phyloP scores from a whole-genome alignment of 2,888 invertebrate genomes.

The Agelastica alni region DNA sequence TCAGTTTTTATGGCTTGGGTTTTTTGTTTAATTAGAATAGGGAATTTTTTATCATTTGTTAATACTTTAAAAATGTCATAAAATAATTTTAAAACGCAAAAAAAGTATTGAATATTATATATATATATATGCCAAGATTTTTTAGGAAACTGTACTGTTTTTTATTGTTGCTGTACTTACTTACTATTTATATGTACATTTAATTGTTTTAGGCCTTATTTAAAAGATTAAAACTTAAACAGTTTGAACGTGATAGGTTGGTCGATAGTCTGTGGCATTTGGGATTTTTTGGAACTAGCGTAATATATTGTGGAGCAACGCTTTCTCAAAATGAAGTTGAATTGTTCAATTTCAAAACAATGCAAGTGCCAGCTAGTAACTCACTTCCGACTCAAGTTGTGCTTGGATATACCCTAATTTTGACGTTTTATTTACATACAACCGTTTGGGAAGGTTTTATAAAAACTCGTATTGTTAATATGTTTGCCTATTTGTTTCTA shows the following conservation, averaged over 20 bases:
- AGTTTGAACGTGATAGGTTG: constrained; percentile 46
- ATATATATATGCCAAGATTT: no score
- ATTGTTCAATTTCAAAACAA: constrained; percentile 40
- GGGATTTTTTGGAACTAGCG: constrained; percentile 47
- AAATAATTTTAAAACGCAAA: no score
- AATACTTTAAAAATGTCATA: no score
- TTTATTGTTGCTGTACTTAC: no score
- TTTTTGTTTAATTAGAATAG: no score
- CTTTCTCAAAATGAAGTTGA: constrained; percentile 45
- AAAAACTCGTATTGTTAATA: constrained; percentile 34
- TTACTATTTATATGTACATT: no score
- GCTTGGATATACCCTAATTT: constrained; percentile 46
- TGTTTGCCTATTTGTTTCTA: constrained; percentile 42
- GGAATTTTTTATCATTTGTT: no score
- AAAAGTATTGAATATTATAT: no score
- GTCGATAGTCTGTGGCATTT: constrained; percentile 48
- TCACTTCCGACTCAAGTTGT: constrained; percentile 41
- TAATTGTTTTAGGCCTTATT: constrained; percentile 44
- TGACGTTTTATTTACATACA: constrained; percentile 48
- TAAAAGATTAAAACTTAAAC: constrained; percentile 45
- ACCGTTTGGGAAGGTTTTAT: constrained; percentile 46
- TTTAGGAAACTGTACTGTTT: no score
- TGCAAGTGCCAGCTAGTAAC: constrained; percentile 29
- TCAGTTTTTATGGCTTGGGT: no score
- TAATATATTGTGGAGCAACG: constrained; percentile 47